phyloP scores from a whole-genome alignment of 2,797 vertebrate species.

The Echeneis naucrates region DNA sequence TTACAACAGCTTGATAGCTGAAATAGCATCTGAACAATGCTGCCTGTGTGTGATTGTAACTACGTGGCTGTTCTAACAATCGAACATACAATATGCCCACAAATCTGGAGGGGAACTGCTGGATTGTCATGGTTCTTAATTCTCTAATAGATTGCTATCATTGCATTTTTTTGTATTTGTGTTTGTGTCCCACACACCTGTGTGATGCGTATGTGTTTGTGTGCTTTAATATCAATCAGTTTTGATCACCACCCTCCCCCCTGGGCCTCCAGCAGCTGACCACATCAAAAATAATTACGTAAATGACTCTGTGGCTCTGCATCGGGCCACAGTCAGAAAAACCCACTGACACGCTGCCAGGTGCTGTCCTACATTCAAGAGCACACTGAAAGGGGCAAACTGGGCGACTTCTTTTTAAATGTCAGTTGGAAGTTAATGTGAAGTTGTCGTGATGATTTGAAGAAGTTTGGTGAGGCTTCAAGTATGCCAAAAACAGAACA shows the following conservation, averaged over 20 bases:
- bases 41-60: constrained; percentile 42
- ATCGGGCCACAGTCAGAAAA: constrained; percentile 28
- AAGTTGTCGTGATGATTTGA: neutral
- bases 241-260: constrained; percentile 1
- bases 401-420: neutral
- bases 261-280: constrained; percentile 6
- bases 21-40: constrained; percentile 12
- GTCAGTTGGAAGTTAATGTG: too few species aligned
- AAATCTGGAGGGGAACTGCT: constrained; percentile 26
- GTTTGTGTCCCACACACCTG: constrained; percentile 28
- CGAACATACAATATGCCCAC: constrained; percentile 1
- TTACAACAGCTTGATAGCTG: constrained; percentile 41
- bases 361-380: constrained; percentile 66
- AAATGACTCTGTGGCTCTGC: constrained; percentile 51
- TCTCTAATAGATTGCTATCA: constrained; percentile 35
- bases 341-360: constrained; percentile 44
- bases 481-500: neutral
- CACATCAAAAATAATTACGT: constrained; percentile 62
- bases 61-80: constrained; percentile 26
- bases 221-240: constrained; percentile 71
- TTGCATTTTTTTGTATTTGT: constrained; percentile 21
- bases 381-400: constrained; percentile 6
- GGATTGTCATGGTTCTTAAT: neutral
- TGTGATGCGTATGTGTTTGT: constrained; percentile 31
- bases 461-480: neutral